Conservation (phyloP, 2,888 invertebrate species). For the Drosophila percnosoma region DNA sequence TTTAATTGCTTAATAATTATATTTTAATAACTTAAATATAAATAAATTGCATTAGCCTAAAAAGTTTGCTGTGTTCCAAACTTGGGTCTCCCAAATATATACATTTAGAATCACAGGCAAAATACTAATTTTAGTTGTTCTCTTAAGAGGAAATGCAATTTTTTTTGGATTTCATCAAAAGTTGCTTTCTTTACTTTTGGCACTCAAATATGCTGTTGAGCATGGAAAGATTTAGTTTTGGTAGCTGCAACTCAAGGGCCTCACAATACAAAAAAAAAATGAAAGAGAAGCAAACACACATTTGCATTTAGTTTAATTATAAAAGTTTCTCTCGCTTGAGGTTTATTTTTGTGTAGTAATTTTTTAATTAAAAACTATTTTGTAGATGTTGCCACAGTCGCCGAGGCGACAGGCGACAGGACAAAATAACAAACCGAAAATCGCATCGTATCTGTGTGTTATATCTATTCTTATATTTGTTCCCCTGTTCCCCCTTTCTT, state of each 20-base stretch:
- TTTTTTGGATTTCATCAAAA: background rate
- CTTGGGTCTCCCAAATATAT: background rate
- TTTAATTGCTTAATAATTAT: background rate
- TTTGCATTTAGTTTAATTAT: constrained; percentile 81
- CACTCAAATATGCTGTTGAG: constrained; percentile 8
- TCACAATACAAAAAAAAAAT: constrained; percentile 21
- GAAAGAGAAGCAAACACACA: constrained; percentile 43
- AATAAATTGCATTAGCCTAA: background rate
- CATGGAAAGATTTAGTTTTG: constrained; percentile 22
- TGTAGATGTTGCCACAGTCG: constrained; percentile 63
- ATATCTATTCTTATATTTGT: constrained; percentile 37
- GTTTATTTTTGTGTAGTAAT: constrained; percentile 57
- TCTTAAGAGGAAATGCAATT: background rate
- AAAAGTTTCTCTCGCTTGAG: constrained; percentile 63
- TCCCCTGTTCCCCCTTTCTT: constrained; percentile 45
- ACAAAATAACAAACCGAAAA: constrained; percentile 60
- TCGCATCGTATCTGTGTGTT: constrained; percentile 41
- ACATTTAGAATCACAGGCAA: background rate
- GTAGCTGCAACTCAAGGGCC: constrained; percentile 23
- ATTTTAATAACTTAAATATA: background rate
- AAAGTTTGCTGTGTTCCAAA: background rate
- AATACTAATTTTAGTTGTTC: background rate
- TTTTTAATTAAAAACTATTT: constrained; percentile 81
- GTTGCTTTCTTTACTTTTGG: constrained; percentile 4
- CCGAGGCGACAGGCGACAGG: constrained; percentile 25